Conservation (phyloP, 2,113 vertebrate genomes). For the Cervus canadensis region DNA sequence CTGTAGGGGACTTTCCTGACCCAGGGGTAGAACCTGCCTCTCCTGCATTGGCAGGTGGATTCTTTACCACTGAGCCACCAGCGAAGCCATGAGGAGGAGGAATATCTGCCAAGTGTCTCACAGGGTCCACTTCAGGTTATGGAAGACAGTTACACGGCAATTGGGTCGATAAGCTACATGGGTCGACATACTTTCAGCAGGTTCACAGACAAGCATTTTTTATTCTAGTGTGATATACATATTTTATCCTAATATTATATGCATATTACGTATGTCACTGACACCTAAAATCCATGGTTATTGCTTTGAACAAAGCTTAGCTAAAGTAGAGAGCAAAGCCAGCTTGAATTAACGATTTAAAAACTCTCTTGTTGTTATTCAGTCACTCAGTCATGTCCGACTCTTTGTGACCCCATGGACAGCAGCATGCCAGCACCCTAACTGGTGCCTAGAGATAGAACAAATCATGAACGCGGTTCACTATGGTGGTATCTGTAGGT, state of each 20-base stretch:
- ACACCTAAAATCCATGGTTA: background rate
- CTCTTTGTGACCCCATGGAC: background rate
- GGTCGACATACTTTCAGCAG: background rate
- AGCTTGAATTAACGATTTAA: background rate
- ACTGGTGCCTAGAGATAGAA: background rate
- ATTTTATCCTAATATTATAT: background rate
- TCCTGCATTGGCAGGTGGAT: background rate
- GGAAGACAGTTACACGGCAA: background rate
- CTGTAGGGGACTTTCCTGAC: background rate
- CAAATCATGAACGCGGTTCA: background rate
- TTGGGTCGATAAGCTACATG: background rate
- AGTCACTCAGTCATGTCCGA: background rate
- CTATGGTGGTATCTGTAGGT: background rate
- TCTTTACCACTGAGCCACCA: background rate
- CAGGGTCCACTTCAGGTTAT: background rate
- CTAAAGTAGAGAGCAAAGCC: background rate
- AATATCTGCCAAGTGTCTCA: background rate
- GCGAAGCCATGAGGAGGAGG: background rate
- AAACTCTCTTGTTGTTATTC: background rate
- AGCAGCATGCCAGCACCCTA: background rate
- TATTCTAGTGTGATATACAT: background rate
- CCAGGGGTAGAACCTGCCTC: background rate
- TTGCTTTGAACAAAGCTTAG: conserved; percentile 12
- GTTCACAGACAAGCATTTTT: background rate
- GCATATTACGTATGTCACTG: background rate